Evolutionary conservation across 2,888 invertebrate genomes (phyloP), one percentile per base, ranked within the genome.

Genomic region (Drosophila pseudotakahashii): DNA sequence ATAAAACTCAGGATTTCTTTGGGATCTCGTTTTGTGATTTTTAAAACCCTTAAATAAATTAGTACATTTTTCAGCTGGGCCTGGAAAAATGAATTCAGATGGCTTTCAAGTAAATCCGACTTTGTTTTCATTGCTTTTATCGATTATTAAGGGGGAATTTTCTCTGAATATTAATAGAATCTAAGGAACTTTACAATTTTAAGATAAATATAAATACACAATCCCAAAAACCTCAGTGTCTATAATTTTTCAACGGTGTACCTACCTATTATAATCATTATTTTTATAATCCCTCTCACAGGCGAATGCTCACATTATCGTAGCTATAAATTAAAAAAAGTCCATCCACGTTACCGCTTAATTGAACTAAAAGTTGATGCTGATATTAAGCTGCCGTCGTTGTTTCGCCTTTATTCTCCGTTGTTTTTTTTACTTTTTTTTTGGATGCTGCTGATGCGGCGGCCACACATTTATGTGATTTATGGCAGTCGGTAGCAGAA

Each of bases 381-480:
- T 76, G 61, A 42, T 62, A 50, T 36, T 67, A 34, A 44, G 57
- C 26, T 63, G 47, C 14, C 34, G 42, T 13, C 34, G 37, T 23
- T 57, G 44, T 26, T 16, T 58, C 41, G 42, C 47, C 50, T 30
- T 45, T 41, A 7, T 16, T 13, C 11, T 9, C 34, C 45, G 45
- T 16, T 10, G 19, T 32, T 16, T 47, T 34, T 47, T 59, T 26
- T 6, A 6, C 34, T 30, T 13, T 13, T 39, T 32, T 39, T 37
- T 32, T 45, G 64, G 13, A 48, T 63, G 58, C 62, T 41, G 62
- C 47, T 64, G 58, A 53, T 78, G 81, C 62, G 61, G 59, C 59
- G 61, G 59, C 59, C 78, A 19, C 70, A 72, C 62, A 72, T 78
- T 87, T 77, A 69, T 68, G 70, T 84, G 84, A 84, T 88, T 84